A percentile compares a stretch with the other conserved stretches of the same genome.
Conservation (phyloP, 2,113 vertebrate species). For the Rhinichthys klamathensis region DNA sequence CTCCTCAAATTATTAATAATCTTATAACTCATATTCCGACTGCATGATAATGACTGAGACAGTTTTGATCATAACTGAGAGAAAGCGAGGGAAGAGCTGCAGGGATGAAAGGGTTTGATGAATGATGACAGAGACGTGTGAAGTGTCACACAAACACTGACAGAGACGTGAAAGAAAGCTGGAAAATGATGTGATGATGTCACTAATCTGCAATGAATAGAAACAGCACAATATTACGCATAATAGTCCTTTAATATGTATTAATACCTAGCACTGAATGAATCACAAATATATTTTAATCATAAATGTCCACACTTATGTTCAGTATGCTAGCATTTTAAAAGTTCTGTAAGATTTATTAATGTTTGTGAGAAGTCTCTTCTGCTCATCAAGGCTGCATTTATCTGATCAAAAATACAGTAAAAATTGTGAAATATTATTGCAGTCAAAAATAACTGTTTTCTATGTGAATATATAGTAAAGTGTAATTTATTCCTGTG, state of each 20-base stretch:
- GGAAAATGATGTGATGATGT: neutral
- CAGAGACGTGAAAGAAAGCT: neutral
- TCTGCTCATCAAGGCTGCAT: neutral
- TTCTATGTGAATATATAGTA: fast-evolving
- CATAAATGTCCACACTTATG: no score
- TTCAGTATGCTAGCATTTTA: no score
- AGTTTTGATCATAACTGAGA: neutral
- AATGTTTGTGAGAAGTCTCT: no score
- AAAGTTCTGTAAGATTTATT: no score
- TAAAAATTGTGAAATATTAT: neutral
- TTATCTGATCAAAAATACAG: neutral
- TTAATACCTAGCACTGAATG: no score
- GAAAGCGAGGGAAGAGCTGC: neutral
- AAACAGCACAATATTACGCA: no score
- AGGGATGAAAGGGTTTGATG: neutral
- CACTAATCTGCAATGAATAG: neutral
- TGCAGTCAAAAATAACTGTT: no score
- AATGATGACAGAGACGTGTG: slow-evolving; percentile 40
- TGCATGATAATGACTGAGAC: neutral
- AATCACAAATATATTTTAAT: no score
- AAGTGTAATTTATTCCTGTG: no score
- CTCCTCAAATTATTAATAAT: no score
- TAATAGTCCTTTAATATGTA: no score
- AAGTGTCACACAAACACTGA: slow-evolving; percentile 41
- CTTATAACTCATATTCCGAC: neutral